A percentile compares a stretch with the other conserved stretches of the same genome.
Conservation (phyloP, 2,888 invertebrate species). For the Epinotia bilunana region DNA sequence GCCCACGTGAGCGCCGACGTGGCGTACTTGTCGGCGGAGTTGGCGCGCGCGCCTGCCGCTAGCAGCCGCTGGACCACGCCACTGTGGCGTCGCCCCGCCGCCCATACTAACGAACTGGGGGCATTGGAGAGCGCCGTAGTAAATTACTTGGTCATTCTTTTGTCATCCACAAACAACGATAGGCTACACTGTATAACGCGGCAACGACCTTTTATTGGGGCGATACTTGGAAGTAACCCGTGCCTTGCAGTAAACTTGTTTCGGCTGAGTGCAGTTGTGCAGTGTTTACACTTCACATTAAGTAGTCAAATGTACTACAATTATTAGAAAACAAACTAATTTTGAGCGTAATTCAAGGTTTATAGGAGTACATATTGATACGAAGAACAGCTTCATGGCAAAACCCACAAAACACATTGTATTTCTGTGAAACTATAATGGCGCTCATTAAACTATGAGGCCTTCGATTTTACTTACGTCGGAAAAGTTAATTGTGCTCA, state of each 20-base stretch:
- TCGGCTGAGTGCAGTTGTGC: too few species aligned
- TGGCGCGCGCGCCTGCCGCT: conserved; percentile 95
- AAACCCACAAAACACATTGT: conserved; percentile 4
- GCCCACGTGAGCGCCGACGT: conserved; percentile 99
- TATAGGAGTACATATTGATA: background rate
- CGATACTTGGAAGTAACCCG: too few species aligned
- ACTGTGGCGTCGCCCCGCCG: conserved; percentile 95
- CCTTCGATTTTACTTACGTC: conserved; percentile 12
- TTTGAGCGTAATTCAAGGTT: too few species aligned
- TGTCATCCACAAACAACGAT: too few species aligned
- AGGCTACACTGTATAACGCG: background rate
- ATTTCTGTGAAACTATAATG: conserved; percentile 18
- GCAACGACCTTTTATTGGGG: background rate
- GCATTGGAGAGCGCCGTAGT: background rate
- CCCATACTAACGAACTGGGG: conserved; percentile 94
- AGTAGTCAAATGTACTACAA: too few species aligned
- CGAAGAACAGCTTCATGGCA: background rate
- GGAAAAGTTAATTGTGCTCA: conserved; percentile 16
- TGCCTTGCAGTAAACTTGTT: too few species aligned
- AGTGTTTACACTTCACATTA: too few species aligned
- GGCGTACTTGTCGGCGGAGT: conserved; percentile 98
- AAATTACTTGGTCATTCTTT: background rate
- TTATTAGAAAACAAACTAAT: too few species aligned
- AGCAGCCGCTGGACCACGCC: conserved; percentile 93
- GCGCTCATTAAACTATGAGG: conserved; percentile 1